Conservation (phyloP, 2,888 invertebrate species). For the Metallyticus violacea region DNA sequence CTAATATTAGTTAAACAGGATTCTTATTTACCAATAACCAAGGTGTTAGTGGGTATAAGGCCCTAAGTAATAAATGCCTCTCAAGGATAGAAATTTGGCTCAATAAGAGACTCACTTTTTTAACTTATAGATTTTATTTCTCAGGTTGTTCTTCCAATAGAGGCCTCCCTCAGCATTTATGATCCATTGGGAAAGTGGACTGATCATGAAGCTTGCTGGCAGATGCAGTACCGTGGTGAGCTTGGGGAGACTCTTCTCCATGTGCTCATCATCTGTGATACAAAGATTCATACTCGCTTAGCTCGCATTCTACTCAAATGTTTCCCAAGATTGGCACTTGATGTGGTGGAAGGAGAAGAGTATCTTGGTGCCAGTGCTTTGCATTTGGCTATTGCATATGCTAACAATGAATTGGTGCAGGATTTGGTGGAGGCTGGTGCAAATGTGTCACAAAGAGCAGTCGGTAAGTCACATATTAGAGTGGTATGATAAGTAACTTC, state of each 20-base stretch:
- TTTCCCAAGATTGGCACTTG: conserved; percentile 86
- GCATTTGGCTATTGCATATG: conserved; percentile 94
- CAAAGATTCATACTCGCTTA: conserved; percentile 77
- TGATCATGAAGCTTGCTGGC: conserved; percentile 95
- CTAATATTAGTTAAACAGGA: no score
- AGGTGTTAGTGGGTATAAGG: no score
- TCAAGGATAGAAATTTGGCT: no score
- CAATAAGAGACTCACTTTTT: no score
- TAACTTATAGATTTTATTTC: no score
- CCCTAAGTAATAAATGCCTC: no score
- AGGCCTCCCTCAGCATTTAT: conserved; percentile 78
- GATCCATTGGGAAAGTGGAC: conserved; percentile 86
- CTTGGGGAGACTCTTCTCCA: conserved; percentile 94
- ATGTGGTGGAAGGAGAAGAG: conserved; percentile 96
- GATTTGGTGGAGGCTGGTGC: conserved; percentile 91
- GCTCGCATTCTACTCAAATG: conserved; percentile 87
- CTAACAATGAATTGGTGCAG: conserved; percentile 92
- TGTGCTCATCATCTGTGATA: conserved; percentile 91
- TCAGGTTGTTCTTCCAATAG: conserved; percentile 80
- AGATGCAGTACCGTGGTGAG: conserved; percentile 93
- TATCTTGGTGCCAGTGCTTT: conserved; percentile 93
- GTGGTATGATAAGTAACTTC: no score
- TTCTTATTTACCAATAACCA: no score
- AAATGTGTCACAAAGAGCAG: conserved; percentile 87
- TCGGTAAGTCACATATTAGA: conserved; percentile 65